A percentile compares a stretch with the other conserved stretches of the same genome.
phyloP scores from a whole-genome alignment of 1,140 invertebrate species.

The Cyrtorhinus lividipennis region DNA sequence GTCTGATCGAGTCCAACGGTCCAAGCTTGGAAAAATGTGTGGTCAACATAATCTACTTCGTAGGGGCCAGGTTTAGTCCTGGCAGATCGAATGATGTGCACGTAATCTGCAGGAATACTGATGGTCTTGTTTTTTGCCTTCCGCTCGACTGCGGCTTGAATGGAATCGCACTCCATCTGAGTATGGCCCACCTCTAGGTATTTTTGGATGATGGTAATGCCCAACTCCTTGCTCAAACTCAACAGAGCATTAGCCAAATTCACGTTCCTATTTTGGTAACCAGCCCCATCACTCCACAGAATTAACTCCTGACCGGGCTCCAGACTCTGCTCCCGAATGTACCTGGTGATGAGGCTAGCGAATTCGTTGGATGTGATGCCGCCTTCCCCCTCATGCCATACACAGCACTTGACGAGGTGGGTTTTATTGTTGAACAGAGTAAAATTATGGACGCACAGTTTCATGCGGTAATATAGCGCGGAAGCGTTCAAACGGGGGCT shows the following conservation, averaged over 20 bases:
- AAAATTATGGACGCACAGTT: not conserved
- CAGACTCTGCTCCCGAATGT: slow-evolving; percentile 7
- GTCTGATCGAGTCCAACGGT: slow-evolving; percentile 18
- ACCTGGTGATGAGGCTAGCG: slow-evolving; percentile 14
- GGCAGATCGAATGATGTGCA: not conserved
- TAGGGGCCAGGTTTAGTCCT: slow-evolving; percentile 22
- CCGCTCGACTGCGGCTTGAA: slow-evolving; percentile 22
- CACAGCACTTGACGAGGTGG: not conserved
- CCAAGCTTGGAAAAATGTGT: slow-evolving; percentile 16
- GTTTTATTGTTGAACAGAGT: not conserved
- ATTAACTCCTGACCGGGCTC: slow-evolving; percentile 23
- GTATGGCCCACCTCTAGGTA: slow-evolving; percentile 29
- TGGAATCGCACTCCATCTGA: slow-evolving; percentile 29
- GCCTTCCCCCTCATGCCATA: not conserved
- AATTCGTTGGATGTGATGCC: slow-evolving; percentile 19
- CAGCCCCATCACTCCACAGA: slow-evolving; percentile 24
- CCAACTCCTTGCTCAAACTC: slow-evolving; percentile 18
- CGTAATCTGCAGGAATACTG: slow-evolving; percentile 10
- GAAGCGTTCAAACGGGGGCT: slow-evolving; percentile 8
- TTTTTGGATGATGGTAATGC: slow-evolving; percentile 27
- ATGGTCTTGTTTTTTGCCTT: slow-evolving; percentile 17
- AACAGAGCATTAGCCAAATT: slow-evolving; percentile 25
- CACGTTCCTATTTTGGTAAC: slow-evolving; percentile 27
- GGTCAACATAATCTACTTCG: slow-evolving; percentile 15
- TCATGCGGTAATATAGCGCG: not conserved